Conservation (phyloP, 2,797 vertebrate genomes). For the Oceanodroma leucorhoa region DNA sequence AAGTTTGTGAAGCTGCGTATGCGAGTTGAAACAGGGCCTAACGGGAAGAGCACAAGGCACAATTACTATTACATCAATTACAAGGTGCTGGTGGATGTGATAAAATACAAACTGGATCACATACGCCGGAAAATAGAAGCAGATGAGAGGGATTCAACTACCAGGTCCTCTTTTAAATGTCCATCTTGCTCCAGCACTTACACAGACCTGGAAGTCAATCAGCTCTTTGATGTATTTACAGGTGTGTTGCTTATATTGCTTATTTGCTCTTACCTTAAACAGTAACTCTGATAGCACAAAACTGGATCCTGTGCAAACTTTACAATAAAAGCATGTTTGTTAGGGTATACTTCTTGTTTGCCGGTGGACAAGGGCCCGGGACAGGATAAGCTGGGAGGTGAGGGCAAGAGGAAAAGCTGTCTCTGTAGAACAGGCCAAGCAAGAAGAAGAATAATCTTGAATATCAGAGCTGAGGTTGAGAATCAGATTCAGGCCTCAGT, state of each 20-base stretch:
- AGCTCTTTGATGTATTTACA: conserved; percentile 68
- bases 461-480: not conserved
- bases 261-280: not conserved
- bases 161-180: conserved; percentile 69
- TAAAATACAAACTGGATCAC: conserved; percentile 71
- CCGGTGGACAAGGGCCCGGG: not conserved
- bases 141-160: conserved; percentile 54
- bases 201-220: conserved; percentile 70
- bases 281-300: not conserved
- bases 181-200: conserved; percentile 63
- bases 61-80: conserved; percentile 75
- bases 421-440: not conserved
- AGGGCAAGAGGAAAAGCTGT: not conserved
- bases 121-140: conserved; percentile 69
- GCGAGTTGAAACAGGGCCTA: conserved; percentile 34
- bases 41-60: conserved; percentile 56
- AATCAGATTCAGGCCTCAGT: not conserved
- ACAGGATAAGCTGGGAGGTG: not conserved
- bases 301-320: rapidly evolving
- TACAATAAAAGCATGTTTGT: not conserved
- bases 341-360: not conserved
- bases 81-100: conserved; percentile 71
- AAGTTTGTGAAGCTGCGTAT: conserved; percentile 63
- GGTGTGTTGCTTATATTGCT: not conserved
- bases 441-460: not conserved